Evolutionary conservation across 1,140 invertebrate species (phyloP), one percentile per base, ranked within the genome.

Genomic region (Euura saliciscinereae): DNA sequence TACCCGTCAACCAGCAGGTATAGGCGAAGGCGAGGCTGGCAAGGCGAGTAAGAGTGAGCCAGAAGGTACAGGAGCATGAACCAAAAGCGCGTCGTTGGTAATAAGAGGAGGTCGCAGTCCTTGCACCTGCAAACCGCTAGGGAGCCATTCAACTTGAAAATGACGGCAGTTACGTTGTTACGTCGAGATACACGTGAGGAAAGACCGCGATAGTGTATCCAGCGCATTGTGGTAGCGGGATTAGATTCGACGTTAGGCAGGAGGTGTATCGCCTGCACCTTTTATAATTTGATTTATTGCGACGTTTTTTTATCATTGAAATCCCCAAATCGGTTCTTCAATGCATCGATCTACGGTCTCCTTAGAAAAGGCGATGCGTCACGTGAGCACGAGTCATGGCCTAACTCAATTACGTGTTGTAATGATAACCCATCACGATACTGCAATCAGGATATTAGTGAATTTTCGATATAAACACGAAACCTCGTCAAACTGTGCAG

Each of bases 91-190:
- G 8, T 8, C 10, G 51, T n/a, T n/a, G 8, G 51, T 59, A 59
- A 59, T 59, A 42, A 44, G 43, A 28, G 43, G 66, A 67, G 66
- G 66, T 67, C 66, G 66, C 43, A 42, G 66, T 3, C 43, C 66
- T 67, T 44, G 66, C 66, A 67, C 66, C 66, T 67, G 66, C 66
- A 67, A 42, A 44, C 13, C 66, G 10, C 66, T 67, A 28, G 28
- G 43, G 13, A 42, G 66, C 13, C 43, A 42, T 67, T 67, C 43
- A 28, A 44, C 66, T 67, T 28, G 43, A 44, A 67, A 67, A 67
- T 67, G 51, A 59, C 51, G 51, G 51, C 51, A 59, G 51, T 59
- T 59, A 59, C 51, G 51, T 59, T 59, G 51, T 59, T 59, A 59
- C 51, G 51, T 59, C 8, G 51, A 59, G 51, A 59, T 59, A 59